Evolutionary conservation across 2,113 vertebrate species (phyloP), one percentile per base, ranked within the genome.

Genomic region (Anser brachyrhynchus): DNA sequence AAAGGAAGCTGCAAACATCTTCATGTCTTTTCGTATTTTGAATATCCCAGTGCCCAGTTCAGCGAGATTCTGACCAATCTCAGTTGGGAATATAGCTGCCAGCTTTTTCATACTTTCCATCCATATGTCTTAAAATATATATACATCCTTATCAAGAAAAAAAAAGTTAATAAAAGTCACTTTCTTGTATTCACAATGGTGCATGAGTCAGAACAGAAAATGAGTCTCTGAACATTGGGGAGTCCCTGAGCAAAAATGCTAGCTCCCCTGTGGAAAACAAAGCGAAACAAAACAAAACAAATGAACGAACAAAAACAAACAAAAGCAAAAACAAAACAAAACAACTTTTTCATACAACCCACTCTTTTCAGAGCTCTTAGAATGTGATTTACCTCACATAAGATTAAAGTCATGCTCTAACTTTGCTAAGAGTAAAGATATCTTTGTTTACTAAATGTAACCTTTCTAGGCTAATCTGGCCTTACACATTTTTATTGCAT

Each of bases 161-260:
- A 11, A n/a, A 55, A 51, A n/a, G 13, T n/a, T 3, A 0, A 1
- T 58, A 39, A 26, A 21, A 49, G 33, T 52, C 59, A 65, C 9
- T 83, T 78, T 33, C 29, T 78, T 94, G 62, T 22, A 35, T 76
- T 94, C 41, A 9, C 44, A 58, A 20, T 8, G 11, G 43, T 39
- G 72, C 15, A 18, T n/a, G 66, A 87, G 12, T 69, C 37, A 84
- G 62, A 87, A 64, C 16, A 87, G 57, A 91, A 87, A 77, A 72
- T 44, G 1, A 13, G 35, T 67, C 12, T 81, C 70, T 67, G n/a
- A 89, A n/a, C 9, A 41, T 19, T 9, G 14, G 59, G 69, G 13
- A 89, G 71, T 91, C 57, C 77, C 73, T 67, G 7, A 41, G 9
- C 44, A 92, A 39, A 91, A 91, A 84, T 25, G 18, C 16, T 69